Conservation (phyloP, 2,888 invertebrate genomes). For the Philereme vetulata region DNA sequence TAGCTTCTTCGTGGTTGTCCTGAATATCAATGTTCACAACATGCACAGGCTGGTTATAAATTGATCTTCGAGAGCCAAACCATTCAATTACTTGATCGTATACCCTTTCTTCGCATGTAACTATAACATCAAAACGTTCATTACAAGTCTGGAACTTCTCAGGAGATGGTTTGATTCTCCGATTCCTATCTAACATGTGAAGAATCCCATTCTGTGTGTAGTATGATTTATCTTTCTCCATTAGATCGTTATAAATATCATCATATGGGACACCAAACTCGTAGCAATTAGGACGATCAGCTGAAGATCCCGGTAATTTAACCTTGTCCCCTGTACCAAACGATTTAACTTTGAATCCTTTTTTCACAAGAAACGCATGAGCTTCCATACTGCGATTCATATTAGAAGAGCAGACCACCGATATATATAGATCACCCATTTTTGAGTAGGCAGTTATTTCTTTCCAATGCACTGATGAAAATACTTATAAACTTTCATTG, state of each 20-base stretch:
- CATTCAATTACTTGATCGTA: constrained; percentile 99
- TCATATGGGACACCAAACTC: constrained; percentile 98
- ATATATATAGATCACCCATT: constrained; percentile 87
- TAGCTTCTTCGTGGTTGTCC: constrained; percentile 99
- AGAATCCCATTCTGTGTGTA: constrained; percentile 99
- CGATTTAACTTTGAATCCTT: constrained; percentile 97
- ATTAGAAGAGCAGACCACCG: constrained; percentile 99
- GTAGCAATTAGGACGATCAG: constrained; percentile 97
- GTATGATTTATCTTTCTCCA: constrained; percentile 94
- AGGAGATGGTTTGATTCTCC: constrained; percentile 96
- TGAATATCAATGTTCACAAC: constrained; percentile 99
- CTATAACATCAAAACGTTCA: constrained; percentile 97
- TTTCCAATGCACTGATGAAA: background rate
- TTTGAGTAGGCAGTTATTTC: background rate
- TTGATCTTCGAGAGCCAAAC: constrained; percentile 91
- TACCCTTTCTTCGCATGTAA: constrained; percentile 99
- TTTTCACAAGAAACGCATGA: constrained; percentile 98
- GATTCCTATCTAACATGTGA: constrained; percentile 98
- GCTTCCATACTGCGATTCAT: constrained; percentile 99
- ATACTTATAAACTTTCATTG: background rate
- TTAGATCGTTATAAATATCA: constrained; percentile 96
- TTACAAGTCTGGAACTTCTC: constrained; percentile 96
- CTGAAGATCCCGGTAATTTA: constrained; percentile 97
- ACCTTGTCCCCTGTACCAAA: constrained; percentile 98
- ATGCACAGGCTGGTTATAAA: constrained; percentile 95